Percentiles rank a stretch among this genome's conserved stretches.
These are phyloP conservation scores for Pimephales promelas DNA, from an alignment of 2,113 vertebrate species.

Conservation along the genomic window DNA sequence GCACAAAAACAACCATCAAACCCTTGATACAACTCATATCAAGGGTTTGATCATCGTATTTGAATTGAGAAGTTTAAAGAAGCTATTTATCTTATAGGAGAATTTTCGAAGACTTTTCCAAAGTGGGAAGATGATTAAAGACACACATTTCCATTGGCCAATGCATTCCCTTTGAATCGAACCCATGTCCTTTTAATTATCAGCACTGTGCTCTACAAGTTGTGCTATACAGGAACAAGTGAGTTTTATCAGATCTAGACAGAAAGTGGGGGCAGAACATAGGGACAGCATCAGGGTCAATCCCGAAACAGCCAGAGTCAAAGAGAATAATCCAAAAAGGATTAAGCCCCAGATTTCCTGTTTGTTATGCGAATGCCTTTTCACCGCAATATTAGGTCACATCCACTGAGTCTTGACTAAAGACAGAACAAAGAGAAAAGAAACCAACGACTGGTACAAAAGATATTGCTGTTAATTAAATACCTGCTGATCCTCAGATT, in stretches of 20 bases:
- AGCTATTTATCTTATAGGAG: background rate
- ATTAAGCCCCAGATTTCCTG: constrained; percentile 8
- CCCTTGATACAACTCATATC: background rate
- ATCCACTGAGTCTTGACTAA: background rate
- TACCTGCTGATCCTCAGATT: constrained; percentile 7
- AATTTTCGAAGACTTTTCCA: too few relatives aligned
- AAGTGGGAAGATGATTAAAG: background rate
- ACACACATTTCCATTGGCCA: background rate
- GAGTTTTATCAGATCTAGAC: constrained; percentile 4
- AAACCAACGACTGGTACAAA: background rate
- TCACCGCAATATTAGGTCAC: background rate
- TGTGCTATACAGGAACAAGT: background rate
- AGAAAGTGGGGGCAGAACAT: background rate
- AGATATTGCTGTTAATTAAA: constrained; percentile 9
- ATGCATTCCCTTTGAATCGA: background rate
- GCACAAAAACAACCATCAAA: background rate
- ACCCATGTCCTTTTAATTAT: background rate
- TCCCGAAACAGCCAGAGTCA: background rate
- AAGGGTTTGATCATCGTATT: background rate
- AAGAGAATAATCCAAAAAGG: constrained; percentile 5
- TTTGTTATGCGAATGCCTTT: background rate
- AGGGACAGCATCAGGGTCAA: background rate
- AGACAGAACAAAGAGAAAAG: background rate
- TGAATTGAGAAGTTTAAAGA: background rate
- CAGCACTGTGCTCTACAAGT: background rate